A percentile compares a stretch with the other conserved stretches of the same genome.
These are phyloP conservation scores for Gisinianus flammeolus DNA, from an alignment of 2,888 invertebrate genomes.

Conservation along the genomic window DNA sequence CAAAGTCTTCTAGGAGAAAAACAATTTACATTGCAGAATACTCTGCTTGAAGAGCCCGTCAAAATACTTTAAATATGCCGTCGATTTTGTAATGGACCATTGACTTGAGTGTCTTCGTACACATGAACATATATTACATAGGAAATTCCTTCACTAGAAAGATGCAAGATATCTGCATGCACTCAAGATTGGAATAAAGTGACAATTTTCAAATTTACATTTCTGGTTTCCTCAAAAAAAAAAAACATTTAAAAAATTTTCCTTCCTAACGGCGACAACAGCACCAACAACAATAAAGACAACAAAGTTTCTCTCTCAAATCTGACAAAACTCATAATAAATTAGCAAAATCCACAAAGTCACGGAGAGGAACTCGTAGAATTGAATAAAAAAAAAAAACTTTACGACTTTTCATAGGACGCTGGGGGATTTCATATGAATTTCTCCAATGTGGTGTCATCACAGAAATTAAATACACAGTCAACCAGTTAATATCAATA, in stretches of 20 bases:
- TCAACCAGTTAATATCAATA: too few relatives aligned
- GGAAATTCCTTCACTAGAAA: background rate
- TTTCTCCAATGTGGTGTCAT: background rate
- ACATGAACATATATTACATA: background rate
- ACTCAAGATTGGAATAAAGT: too few relatives aligned
- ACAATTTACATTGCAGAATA: constrained; percentile 26
- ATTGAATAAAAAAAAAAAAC: background rate
- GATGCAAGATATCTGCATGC: background rate
- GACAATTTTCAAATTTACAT: constrained; percentile 28
- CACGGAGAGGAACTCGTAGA: background rate
- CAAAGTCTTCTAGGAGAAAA: constrained; percentile 2
- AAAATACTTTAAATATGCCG: constrained; percentile 23
- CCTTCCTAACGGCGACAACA: background rate
- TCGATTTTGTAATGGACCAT: constrained; percentile 25
- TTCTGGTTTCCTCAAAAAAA: constrained; percentile 8
- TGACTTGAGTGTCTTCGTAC: background rate
- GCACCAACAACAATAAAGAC: background rate
- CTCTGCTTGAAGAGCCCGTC: constrained; percentile 12
- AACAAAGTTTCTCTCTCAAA: background rate
- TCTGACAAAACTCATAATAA: background rate
- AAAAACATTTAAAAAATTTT: too few relatives aligned
- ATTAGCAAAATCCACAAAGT: constrained; percentile 1
- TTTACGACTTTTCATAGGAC: background rate
- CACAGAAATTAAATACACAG: background rate
- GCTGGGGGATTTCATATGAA: background rate